Evolutionary conservation across 1,140 invertebrate species (phyloP), one percentile per base, ranked within the genome.

Genomic region (Lepidurus arcticus): DNA sequence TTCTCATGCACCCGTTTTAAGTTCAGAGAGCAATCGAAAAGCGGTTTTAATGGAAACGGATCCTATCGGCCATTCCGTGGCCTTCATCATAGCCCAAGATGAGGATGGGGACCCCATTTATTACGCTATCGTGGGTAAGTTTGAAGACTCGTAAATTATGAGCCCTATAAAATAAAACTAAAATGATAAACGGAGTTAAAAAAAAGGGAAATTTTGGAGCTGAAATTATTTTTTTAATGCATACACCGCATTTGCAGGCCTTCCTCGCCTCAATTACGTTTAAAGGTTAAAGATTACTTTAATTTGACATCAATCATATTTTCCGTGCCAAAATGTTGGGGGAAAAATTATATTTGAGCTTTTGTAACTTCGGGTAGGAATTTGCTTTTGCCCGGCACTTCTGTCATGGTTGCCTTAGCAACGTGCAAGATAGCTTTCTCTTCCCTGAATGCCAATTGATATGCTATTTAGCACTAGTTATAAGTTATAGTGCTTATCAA

Each of bases 51-150:
- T 92, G 16, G 95, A 97, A 86, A 92, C 90, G 81, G 94, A 97
- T 85, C 87, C 89, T 80, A 89, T 94, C 8, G 93, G 93, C 9
- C 93, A 93, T 84, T 85, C 95, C 76, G 91, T 97, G 0, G 88
- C 91, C 11, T 86, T 95, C 26, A 88, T 97, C 76, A 90, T 93
- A 82, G 94, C 94, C 0, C 86, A 88, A 8, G 95, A 97, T 86
- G 88, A 89, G 74, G 95, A 98, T 82, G 90, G 90, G 43, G 93
- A 96, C 83, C 88, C 89, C 73, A 85, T 98, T 65, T 97, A 94
- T 92, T 97, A 93, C 84, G 91, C 93, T 82, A 97, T 98, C 80
- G 88, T 92, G 73, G 92, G 94, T 94, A 86, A 88, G 91, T 88
- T 76, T 73, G 73, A 11, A 42, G 26, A 10, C 24, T 78, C 42